These are phyloP conservation scores for Agrotis ipsilon DNA, from an alignment of 2,888 invertebrate species.

Conservation along the genomic window DNA sequence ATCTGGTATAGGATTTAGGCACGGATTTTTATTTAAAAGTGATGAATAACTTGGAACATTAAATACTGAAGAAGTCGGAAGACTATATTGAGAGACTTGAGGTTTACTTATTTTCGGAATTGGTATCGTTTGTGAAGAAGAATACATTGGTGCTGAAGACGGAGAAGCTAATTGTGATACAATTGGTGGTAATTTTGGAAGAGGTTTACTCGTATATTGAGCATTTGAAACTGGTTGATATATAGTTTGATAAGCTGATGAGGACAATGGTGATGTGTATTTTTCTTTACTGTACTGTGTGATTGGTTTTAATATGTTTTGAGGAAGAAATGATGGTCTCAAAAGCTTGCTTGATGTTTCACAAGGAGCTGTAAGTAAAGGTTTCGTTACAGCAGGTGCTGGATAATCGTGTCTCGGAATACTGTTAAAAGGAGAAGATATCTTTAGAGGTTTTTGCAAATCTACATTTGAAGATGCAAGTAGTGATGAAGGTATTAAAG, in stretches of 20 bases:
- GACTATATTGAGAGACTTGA: neutral
- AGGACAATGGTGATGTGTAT: neutral
- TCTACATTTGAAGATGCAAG: neutral
- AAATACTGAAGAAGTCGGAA: neutral
- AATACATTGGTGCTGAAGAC: neutral
- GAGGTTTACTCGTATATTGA: neutral
- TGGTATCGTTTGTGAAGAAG: neutral
- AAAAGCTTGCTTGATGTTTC: neutral
- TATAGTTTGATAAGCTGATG: neutral
- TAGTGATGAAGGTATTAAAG: constrained; percentile 24
- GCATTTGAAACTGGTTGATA: neutral
- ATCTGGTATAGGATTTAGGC: neutral
- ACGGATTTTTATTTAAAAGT: neutral
- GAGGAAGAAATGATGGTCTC: neutral
- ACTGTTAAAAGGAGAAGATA: neutral
- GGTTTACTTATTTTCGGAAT: neutral
- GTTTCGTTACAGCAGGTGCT: neutral
- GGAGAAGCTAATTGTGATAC: neutral
- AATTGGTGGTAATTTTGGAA: neutral
- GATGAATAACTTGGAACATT: neutral
- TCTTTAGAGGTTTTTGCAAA: neutral
- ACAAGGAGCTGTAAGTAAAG: neutral
- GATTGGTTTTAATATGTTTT: neutral
- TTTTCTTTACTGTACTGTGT: neutral
- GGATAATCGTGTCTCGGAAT: neutral